Evolutionary conservation across 2,113 vertebrate species (phyloP).

Genomic region (Ptyas mucosa): DNA sequence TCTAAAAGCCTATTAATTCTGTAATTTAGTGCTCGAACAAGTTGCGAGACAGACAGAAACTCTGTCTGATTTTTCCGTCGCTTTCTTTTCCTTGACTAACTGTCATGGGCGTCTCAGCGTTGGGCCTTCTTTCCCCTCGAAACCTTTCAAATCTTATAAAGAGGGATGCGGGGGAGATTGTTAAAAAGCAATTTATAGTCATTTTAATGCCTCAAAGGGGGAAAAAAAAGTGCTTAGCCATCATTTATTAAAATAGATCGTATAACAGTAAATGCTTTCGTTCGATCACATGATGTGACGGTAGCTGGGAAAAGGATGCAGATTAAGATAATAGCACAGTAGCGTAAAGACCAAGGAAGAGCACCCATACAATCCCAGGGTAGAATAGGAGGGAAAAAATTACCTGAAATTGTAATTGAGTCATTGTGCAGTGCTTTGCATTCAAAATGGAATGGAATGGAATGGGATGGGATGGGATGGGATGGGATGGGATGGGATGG

Average conservation of each 20-base stretch:
- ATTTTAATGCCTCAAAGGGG: slow-evolving; percentile 17
- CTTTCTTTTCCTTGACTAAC: slow-evolving; percentile 64
- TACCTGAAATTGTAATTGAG: neutral
- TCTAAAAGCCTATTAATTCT: slow-evolving; percentile 77
- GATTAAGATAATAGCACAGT: neutral
- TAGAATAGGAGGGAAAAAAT: neutral
- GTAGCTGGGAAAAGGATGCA: too few relatives aligned
- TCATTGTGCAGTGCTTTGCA: neutral
- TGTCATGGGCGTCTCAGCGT: slow-evolving; percentile 61
- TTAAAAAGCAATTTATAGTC: neutral
- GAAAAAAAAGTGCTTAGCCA: slow-evolving; percentile 42
- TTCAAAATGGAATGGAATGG: neutral
- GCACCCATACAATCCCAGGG: neutral
- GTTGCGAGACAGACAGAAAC: slow-evolving; percentile 48
- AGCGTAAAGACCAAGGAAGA: neutral
- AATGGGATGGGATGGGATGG: too few relatives aligned
- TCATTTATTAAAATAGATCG: slow-evolving; percentile 55
- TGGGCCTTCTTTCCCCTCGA: slow-evolving; percentile 59
- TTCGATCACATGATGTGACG: neutral
- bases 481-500: too few relatives aligned
- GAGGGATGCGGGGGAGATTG: neutral
- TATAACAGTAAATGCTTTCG: slow-evolving; percentile 16
- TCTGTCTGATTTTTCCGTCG: slow-evolving; percentile 27
- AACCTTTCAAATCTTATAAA: slow-evolving; percentile 53
- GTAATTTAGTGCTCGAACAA: slow-evolving; percentile 69